A percentile compares a stretch with the other conserved stretches of the same genome.
Evolutionary conservation across 2,888 invertebrate species (phyloP).

Genomic region (Lysandra bellargus): DNA sequence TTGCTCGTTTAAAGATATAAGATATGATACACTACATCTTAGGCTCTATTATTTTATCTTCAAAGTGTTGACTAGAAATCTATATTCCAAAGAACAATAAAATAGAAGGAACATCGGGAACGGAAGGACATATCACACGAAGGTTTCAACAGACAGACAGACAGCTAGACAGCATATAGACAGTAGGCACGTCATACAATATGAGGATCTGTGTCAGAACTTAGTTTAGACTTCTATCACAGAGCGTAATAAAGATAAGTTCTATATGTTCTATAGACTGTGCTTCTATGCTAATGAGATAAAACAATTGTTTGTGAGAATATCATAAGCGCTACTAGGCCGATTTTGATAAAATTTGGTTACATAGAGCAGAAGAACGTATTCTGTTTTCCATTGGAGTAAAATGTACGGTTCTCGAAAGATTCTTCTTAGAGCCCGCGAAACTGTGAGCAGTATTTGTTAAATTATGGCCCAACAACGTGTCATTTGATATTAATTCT

Average conservation of each 20-base stretch:
- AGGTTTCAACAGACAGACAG: neutral
- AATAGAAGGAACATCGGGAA: neutral
- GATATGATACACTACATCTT: neutral
- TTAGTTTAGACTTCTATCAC: neutral
- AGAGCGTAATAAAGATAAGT: no score
- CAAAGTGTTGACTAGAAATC: neutral
- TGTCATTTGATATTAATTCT: no score
- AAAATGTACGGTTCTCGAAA: no score
- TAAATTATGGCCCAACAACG: no score
- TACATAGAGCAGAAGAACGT: no score
- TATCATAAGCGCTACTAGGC: no score
- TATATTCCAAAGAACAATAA: constrained; percentile 1
- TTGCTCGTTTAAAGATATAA: no score
- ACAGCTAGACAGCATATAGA: neutral
- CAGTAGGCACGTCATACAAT: neutral
- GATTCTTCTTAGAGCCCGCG: no score
- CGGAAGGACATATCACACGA: neutral
- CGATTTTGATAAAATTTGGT: neutral
- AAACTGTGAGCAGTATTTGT: no score
- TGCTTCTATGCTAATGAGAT: neutral
- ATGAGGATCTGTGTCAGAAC: neutral
- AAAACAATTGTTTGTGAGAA: neutral
- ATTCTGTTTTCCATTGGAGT: no score
- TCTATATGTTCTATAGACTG: no score
- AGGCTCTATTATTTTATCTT: neutral